Evolutionary conservation across 2,888 invertebrate species (phyloP).

Genomic region (Sturmia bella): DNA sequence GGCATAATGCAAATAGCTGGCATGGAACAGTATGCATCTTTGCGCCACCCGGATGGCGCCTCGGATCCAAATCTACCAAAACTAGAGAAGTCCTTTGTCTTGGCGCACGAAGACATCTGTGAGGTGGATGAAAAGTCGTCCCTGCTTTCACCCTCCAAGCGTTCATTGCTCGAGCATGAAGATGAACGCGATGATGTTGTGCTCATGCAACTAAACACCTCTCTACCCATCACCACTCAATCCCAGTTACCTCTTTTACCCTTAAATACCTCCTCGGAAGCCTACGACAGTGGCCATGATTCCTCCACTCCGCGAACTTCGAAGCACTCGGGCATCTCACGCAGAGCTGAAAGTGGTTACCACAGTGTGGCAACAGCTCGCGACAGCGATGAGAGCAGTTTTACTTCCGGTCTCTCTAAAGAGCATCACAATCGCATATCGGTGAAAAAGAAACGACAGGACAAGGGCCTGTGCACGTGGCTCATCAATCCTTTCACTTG

Average conservation of each 20-base stretch:
- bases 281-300: constrained; percentile 92
- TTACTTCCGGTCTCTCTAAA: constrained; percentile 86
- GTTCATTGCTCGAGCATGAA: constrained; percentile 76
- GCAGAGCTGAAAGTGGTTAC: constrained; percentile 94
- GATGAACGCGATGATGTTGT: constrained; percentile 72
- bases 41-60: constrained; percentile 95
- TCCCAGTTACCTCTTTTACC: constrained; percentile 80
- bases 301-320: constrained; percentile 91
- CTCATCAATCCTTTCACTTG: constrained; percentile 89
- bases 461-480: constrained; percentile 89
- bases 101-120: constrained; percentile 78
- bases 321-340: constrained; percentile 90
- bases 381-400: constrained; percentile 93
- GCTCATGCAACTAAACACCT: constrained; percentile 71
- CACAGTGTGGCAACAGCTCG: constrained; percentile 90
- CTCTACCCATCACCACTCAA: constrained; percentile 78
- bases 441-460: constrained; percentile 85
- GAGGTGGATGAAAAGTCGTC: constrained; percentile 80
- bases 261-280: constrained; percentile 83
- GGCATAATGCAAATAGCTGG: constrained; percentile 85
- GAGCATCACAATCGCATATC: constrained; percentile 80
- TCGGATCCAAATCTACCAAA: constrained; percentile 92
- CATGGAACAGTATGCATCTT: constrained; percentile 86
- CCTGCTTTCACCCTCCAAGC: constrained; percentile 76
- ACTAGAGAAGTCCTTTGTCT: constrained; percentile 78